These are phyloP conservation scores for Himalopsyche japonica DNA, from an alignment of 2,888 invertebrate genomes.

Conservation along the genomic window DNA sequence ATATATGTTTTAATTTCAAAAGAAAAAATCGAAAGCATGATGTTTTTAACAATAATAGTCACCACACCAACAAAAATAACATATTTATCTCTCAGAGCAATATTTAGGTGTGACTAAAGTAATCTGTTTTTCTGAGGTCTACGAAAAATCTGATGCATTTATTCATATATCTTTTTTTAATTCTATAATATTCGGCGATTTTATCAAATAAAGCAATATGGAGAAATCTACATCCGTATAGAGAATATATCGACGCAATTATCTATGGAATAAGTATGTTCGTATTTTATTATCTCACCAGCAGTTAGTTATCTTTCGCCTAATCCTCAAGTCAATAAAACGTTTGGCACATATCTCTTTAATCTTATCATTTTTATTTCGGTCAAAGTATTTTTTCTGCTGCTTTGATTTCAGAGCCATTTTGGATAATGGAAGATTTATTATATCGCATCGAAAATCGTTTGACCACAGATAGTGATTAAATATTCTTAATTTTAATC, in stretches of 20 bases:
- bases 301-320: not conserved
- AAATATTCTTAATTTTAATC: too few relatives aligned
- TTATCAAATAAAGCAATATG: not conserved
- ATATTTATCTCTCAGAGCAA: too few relatives aligned
- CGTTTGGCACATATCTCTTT: not conserved
- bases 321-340: not conserved
- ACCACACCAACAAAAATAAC: too few relatives aligned
- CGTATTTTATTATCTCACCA: not conserved
- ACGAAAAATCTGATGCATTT: too few relatives aligned
- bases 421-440: not conserved
- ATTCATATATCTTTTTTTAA: too few relatives aligned
- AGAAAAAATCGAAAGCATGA: too few relatives aligned
- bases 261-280: not conserved
- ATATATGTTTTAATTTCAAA: too few relatives aligned
- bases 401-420: not conserved
- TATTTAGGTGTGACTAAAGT: too few relatives aligned
- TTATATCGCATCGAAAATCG: not conserved
- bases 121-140: too few relatives aligned
- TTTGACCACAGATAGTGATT: too few relatives aligned
- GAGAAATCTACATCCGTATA: not conserved
- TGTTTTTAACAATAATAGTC: too few relatives aligned
- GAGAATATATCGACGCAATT: not conserved
- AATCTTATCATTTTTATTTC: not conserved
- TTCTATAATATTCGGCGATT: too few relatives aligned
- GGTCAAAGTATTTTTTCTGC: not conserved